These are phyloP conservation scores for Pseudomyrmex gracilis DNA, from an alignment of 1,140 invertebrate genomes.

Conservation along the genomic window DNA sequence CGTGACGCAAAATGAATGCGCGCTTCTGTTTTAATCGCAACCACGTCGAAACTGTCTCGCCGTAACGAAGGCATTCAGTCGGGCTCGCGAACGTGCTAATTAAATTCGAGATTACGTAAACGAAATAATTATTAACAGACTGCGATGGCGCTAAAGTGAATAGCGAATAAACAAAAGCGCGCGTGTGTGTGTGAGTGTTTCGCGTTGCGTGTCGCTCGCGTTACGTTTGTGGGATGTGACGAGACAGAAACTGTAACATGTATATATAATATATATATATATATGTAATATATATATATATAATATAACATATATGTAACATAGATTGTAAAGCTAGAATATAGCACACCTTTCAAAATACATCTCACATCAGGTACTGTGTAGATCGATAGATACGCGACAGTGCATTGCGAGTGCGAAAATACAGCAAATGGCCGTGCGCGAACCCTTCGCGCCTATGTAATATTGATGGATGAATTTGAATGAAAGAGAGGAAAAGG, in stretches of 20 bases:
- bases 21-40: constrained; percentile 64
- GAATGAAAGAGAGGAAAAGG: background rate
- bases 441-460: background rate
- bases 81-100: constrained; percentile 62
- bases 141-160: constrained; percentile 41
- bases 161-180: constrained; percentile 31
- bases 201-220: background rate
- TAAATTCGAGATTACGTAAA: constrained; percentile 72
- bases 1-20: constrained; percentile 57
- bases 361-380: background rate
- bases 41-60: constrained; percentile 56
- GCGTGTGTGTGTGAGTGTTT: background rate
- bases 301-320: no score
- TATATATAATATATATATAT: no score
- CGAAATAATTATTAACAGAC: constrained; percentile 66
- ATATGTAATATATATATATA: no score
- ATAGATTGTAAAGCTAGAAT: constrained; percentile 22
- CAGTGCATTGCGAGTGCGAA: background rate
- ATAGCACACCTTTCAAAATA: constrained; percentile 29
- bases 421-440: background rate
- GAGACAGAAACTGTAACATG: background rate
- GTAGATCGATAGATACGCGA: no score
- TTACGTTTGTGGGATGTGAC: background rate
- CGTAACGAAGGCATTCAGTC: constrained; percentile 71
- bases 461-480: background rate